A percentile compares a stretch with the other conserved stretches of the same genome.
Conservation (phyloP, 2,113 vertebrate species). For the Crocuta crocuta region DNA sequence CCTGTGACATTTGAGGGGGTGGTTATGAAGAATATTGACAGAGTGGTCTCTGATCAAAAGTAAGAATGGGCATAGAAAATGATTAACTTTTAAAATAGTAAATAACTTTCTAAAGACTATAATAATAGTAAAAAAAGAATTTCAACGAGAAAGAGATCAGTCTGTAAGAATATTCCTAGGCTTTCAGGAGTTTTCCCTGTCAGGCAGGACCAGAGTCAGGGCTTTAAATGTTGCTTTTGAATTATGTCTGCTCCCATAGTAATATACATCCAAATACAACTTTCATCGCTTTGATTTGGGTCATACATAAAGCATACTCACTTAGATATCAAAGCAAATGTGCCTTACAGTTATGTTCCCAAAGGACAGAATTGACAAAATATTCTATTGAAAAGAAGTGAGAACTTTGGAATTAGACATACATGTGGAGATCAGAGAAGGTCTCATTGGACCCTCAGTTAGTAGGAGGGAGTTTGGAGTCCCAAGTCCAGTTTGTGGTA, state of each 20-base stretch:
- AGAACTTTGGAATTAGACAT: background rate
- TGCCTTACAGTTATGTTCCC: background rate
- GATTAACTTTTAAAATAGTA: conserved; percentile 7
- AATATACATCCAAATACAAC: background rate
- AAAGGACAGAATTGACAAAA: conserved; percentile 13
- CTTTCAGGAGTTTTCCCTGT: background rate
- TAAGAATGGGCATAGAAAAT: background rate
- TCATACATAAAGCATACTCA: background rate
- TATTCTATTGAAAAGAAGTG: background rate
- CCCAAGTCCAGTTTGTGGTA: background rate
- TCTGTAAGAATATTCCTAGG: background rate
- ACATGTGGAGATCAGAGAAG: background rate
- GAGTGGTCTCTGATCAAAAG: background rate
- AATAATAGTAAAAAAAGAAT: background rate
- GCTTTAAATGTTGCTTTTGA: background rate
- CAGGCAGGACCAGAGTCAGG: background rate
- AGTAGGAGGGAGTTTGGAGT: background rate
- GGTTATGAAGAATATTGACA: background rate
- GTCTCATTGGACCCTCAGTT: background rate
- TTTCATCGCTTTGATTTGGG: background rate
- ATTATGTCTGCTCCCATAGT: background rate
- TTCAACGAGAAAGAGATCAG: background rate
- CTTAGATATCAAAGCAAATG: conserved; percentile 13
- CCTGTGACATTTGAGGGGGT: background rate
- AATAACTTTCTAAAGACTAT: background rate